Evolutionary conservation across 2,797 vertebrate species (phyloP), one percentile per base, ranked within the genome.

Genomic region (Cossypha heuglini): DNA sequence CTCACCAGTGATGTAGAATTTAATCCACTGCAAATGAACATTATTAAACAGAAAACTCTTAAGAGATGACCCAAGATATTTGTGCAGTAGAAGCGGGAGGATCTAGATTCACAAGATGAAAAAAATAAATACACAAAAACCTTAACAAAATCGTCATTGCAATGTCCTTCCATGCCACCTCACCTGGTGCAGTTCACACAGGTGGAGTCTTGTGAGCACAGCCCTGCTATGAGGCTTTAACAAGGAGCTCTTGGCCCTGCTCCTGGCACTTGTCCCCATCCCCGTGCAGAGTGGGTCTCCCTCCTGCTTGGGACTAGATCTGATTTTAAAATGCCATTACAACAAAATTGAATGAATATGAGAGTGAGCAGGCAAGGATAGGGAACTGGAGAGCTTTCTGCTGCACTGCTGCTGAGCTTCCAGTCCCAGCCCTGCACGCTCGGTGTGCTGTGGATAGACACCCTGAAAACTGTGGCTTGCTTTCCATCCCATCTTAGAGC

Each of bases 121-220:
- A 72, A 64, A 57, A 33, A 29, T 3, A n/a, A 37, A 33, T 17
- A 21, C 16, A 62, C 19, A 59, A 63, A 35, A n/a, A 6, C 17
- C n/a, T 63, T 33, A 52, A 31, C 4, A 31, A 20, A 46, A 51
- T 6, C 5, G 19, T n/a, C 21, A 7, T 14, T 55, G 11, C 7
- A 78, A 20, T 37, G 13, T 48, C 26, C 20, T 46, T 38, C 54
- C 2, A 9, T 54, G 26, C 15, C 52, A 35, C 15, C 16, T 43
- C 0, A 0, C 4, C 37, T 66, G 25, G 18, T 16, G 52, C 0
- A 1, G 8, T 26, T 75, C 4, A 2, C 24, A 16, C 58, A 66
- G 21, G 18, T 7, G 28, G 20, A n/a, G 16, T 19, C 2, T 9
- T 5, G 26, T 1, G 3, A 73, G 33, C 1, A 9, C 3, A 3